Conservation (phyloP, 2,888 invertebrate species). For the Cataglyphis altisquamis region DNA sequence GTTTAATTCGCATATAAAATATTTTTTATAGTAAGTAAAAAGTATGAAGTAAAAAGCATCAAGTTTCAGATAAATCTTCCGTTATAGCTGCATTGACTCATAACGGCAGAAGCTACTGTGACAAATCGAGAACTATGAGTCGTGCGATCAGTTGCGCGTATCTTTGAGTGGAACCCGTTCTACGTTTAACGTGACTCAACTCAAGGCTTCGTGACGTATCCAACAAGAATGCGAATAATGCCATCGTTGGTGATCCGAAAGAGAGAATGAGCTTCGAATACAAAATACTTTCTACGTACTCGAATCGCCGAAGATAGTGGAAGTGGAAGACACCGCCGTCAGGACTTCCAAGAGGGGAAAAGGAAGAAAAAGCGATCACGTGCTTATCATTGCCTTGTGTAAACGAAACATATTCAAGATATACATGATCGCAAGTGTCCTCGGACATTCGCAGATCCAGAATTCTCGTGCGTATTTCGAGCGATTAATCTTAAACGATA, state of each 20-base stretch:
- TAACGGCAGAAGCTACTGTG: neutral
- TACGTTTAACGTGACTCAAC: neutral
- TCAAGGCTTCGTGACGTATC: neutral
- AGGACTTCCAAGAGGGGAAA: slow-evolving; percentile 3
- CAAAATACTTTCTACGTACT: slow-evolving; percentile 25
- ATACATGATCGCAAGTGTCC: neutral
- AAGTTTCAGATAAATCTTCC: neutral
- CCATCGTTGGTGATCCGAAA: slow-evolving; percentile 1
- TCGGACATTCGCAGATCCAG: neutral
- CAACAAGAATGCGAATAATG: slow-evolving; percentile 7
- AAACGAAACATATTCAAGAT: neutral
- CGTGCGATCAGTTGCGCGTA: slow-evolving; percentile 1
- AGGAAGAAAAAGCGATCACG: slow-evolving; percentile 9
- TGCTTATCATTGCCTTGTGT: neutral
- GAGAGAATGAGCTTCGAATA: neutral
- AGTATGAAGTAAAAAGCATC: neutral
- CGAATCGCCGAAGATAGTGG: slow-evolving; percentile 23
- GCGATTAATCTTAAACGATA: slow-evolving; percentile 13
- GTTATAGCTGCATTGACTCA: neutral
- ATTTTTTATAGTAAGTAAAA: neutral
- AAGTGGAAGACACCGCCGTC: slow-evolving; percentile 9
- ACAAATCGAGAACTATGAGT: neutral
- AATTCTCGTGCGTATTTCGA: slow-evolving; percentile 11
- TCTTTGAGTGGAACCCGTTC: neutral
- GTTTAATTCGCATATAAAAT: neutral